Evolutionary conservation across 2,888 invertebrate species (phyloP).

Genomic region (Dryobota labecula): DNA sequence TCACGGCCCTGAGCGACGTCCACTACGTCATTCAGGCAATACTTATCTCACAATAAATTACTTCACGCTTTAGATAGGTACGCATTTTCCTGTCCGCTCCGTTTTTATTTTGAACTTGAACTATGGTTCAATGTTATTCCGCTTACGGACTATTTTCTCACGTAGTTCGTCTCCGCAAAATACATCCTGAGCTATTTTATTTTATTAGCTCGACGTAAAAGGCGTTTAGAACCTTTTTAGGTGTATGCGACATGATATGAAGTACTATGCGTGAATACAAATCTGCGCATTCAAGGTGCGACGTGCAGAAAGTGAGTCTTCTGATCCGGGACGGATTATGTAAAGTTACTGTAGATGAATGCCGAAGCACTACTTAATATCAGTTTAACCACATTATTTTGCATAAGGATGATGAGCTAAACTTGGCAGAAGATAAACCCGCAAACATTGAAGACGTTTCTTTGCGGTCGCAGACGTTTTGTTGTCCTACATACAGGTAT

Average conservation of each 20-base stretch:
- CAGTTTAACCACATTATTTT: slow-evolving; percentile 20
- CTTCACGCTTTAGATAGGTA: slow-evolving; percentile 15
- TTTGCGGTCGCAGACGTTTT: background rate
- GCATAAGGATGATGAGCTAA: background rate
- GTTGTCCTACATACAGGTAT: background rate
- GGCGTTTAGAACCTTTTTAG: slow-evolving; percentile 29
- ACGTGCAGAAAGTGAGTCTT: slow-evolving; percentile 35
- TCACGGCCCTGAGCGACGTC: slow-evolving; percentile 1
- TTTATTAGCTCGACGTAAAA: slow-evolving; percentile 24
- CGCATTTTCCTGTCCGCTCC: slow-evolving; percentile 50
- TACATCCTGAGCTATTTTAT: slow-evolving; percentile 30
- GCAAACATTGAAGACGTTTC: background rate
- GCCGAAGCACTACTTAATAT: slow-evolving; percentile 48
- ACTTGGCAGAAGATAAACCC: background rate
- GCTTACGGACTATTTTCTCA: slow-evolving; percentile 21
- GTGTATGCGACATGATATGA: background rate
- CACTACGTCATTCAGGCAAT: slow-evolving; percentile 30
- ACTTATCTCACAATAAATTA: slow-evolving; percentile 37
- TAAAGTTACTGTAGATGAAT: slow-evolving; percentile 44
- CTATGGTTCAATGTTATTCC: slow-evolving; percentile 48
- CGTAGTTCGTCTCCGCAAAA: slow-evolving; percentile 25
- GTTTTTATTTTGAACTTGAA: slow-evolving; percentile 56
- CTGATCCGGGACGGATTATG: slow-evolving; percentile 23
- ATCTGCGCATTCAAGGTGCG: slow-evolving; percentile 29
- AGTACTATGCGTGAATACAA: slow-evolving; percentile 39